phyloP scores from a whole-genome alignment of 1,140 invertebrate genomes.

The Calliphora vicina region DNA sequence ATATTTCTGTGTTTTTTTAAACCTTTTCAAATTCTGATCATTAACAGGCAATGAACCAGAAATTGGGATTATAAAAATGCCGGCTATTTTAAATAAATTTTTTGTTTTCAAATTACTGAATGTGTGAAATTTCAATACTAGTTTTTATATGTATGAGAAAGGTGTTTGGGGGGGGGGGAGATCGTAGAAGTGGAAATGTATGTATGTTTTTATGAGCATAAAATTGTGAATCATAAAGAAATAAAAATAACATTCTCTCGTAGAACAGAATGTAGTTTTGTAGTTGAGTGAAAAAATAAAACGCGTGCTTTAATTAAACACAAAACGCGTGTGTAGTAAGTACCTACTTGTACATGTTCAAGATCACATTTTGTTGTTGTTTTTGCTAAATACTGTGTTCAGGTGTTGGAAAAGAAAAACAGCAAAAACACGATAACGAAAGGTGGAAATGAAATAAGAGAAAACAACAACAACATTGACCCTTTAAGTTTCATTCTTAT shows the following conservation, averaged over 20 bases:
- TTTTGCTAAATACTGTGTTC: no score
- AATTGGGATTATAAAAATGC: background rate
- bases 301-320: background rate
- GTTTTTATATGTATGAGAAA: background rate
- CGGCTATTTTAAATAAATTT: background rate
- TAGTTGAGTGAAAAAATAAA: background rate
- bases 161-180: no score
- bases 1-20: background rate
- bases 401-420: background rate
- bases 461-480: no score
- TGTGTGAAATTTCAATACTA: background rate
- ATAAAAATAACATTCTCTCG: background rate
- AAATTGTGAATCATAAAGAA: constrained; percentile 1
- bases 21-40: background rate
- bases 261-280: background rate
- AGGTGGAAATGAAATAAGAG: background rate
- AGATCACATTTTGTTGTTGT: background rate
- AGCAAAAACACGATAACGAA: background rate
- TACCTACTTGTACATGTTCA: background rate
- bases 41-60: no score
- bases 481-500: no score
- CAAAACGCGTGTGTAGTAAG: background rate
- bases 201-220: background rate
- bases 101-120: no score
- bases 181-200: background rate